A percentile compares a stretch with the other conserved stretches of the same genome.
phyloP scores from a whole-genome alignment of 2,113 vertebrate species.

The Aspidoscelis tigris region DNA sequence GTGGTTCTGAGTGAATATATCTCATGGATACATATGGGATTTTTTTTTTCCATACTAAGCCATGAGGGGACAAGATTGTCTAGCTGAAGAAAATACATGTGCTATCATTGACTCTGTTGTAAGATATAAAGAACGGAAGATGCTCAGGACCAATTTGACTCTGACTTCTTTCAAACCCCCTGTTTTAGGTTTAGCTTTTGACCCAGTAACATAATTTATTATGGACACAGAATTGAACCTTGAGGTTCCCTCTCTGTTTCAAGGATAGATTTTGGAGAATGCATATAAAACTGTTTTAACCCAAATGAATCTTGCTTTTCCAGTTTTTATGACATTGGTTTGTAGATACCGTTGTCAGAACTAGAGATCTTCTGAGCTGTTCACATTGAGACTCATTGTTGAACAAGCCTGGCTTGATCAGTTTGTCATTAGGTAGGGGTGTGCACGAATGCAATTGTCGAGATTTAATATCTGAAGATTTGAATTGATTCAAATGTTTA shows the following conservation, averaged over 20 bases:
- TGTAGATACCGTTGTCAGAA: no score
- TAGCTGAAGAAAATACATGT: neutral
- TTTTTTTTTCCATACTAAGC: conserved; percentile 17
- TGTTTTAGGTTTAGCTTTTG: conserved; percentile 9
- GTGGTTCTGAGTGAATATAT: conserved; percentile 44
- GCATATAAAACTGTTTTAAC: neutral
- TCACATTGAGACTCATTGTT: no score
- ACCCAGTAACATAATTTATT: conserved; percentile 52
- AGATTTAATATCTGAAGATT: no score
- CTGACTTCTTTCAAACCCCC: conserved; percentile 40
- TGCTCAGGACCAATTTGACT: conserved; percentile 52
- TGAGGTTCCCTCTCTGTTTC: conserved; percentile 58
- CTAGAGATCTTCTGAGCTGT: no score
- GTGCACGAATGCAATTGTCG: no score
- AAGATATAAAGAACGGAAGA: conserved; percentile 40
- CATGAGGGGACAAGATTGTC: conserved; percentile 9
- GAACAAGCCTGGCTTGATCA: no score
- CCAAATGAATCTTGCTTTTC: neutral
- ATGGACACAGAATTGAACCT: conserved; percentile 60
- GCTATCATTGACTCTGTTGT: conserved; percentile 58
- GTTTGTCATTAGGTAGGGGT: no score
- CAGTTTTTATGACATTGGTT: no score
- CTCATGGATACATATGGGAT: conserved; percentile 31
- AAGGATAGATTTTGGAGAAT: conserved; percentile 10
- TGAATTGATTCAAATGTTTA: no score